Base-by-base conservation (phyloP, 1,140 invertebrate genomes). In the Penaeus indicus region DNA sequence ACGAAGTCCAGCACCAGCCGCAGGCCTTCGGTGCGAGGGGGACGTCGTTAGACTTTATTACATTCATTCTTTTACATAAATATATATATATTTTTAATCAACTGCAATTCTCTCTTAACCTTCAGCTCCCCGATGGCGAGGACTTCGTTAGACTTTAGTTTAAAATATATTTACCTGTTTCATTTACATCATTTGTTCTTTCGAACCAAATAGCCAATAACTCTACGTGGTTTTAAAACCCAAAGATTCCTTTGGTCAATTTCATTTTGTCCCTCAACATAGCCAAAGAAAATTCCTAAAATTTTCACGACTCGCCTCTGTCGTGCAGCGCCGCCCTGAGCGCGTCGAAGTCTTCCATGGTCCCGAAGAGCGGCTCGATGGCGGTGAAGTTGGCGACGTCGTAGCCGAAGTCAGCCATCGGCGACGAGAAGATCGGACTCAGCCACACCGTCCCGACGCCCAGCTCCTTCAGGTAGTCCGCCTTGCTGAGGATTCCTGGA, bases 1-100 rank as follows among this genome's bases (percentile, higher is more conserved):
- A 97, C 95, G 91, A 97, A 95, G 92, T 98, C 97, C 92, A 98
- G 92, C 22, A 98, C 93, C 3, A 97, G 92, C 92, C 96, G 96
- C 47, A 97, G 94, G 84, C 94, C 96, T 79, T 81, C 5, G 63
- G 84, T 21, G 78, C 25, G 42, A 61, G 42, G 38, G n/a, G 22
- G 22, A 38, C 42, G 0, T 60, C 54, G 54, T 54, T 54, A 54
- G 54, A 54, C 16, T 11, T 54, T 42, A 42, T 42, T 42, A 42
- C 38, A 42, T 42, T 42, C 38, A 42, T 42, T 42, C 1, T 1
- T 42, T 42, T 42, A 8, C n/a, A n/a, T n/a, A n/a, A n/a, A n/a
- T 42, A 42, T 42, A 42, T 8, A 42, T 42, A 42, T 42, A 2
- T 8, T 42, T 42, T 42, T 42, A 0, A 42, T 42, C 38, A 4